These are phyloP conservation scores for Callyntrura guangdongensis DNA, from an alignment of 2,888 invertebrate genomes.

Conservation along the genomic window DNA sequence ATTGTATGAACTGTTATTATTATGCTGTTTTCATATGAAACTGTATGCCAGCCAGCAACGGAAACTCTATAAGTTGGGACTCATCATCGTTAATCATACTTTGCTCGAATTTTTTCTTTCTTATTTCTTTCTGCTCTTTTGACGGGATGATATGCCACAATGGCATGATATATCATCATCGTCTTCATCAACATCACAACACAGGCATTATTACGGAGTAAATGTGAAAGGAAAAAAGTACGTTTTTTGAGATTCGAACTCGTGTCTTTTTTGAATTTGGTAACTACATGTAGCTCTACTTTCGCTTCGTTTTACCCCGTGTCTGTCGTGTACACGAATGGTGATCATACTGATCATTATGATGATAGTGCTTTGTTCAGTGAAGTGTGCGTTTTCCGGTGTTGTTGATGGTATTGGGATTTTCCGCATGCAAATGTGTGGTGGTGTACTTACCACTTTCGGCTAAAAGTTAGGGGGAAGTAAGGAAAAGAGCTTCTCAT, in stretches of 20 bases:
- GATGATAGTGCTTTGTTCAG: neutral
- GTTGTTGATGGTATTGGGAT: conserved; percentile 1
- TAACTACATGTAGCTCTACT: conserved; percentile 24
- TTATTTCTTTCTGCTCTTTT: conserved; percentile 46
- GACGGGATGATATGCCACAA: conserved; percentile 59
- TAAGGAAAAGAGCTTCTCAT: neutral
- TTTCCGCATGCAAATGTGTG: neutral
- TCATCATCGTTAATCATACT: conserved; percentile 58
- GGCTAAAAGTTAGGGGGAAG: neutral
- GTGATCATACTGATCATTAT: conserved; percentile 30
- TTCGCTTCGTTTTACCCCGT: conserved; percentile 30
- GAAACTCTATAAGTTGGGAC: conserved; percentile 22
- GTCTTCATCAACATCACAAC: neutral
- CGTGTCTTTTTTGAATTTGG: conserved; percentile 17
- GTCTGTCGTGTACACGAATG: neutral
- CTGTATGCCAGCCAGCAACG: neutral
- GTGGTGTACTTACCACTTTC: conserved; percentile 9
- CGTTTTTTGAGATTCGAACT: neutral
- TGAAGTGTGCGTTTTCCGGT: conserved; percentile 4
- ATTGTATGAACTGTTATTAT: neutral
- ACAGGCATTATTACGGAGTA: conserved; percentile 28
- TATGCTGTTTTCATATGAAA: neutral
- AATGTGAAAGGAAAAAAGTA: conserved; percentile 29
- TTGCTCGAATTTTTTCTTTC: conserved; percentile 29
- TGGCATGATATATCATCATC: conserved; percentile 64